Conservation (phyloP, 2,888 invertebrate species). For the Scaptomyza caliginosa region DNA sequence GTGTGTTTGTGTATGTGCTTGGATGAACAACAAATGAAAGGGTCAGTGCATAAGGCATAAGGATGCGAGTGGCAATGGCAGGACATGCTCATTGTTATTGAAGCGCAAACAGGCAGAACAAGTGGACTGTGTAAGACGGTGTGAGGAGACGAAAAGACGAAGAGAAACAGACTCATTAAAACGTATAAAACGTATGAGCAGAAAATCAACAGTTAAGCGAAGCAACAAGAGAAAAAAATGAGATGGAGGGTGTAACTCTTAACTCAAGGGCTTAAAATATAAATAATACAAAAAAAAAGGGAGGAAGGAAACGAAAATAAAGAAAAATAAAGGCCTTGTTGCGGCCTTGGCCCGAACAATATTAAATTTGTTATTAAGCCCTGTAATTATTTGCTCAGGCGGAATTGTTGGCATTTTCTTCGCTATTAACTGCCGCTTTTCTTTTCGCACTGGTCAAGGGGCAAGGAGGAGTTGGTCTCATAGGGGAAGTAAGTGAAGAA, state of each 20-base stretch:
- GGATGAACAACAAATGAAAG: constrained; percentile 51
- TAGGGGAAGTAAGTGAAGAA: not conserved
- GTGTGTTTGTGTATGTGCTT: constrained; percentile 9
- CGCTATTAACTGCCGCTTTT: constrained; percentile 51
- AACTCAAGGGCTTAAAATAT: constrained; percentile 10
- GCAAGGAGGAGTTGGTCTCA: not conserved
- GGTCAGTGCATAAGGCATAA: constrained; percentile 37
- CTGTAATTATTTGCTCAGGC: constrained; percentile 72
- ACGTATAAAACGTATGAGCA: constrained; percentile 66
- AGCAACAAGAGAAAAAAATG: not conserved
- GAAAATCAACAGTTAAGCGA: constrained; percentile 58
- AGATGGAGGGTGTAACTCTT: not conserved
- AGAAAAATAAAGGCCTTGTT: constrained; percentile 20
- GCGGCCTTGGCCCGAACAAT: constrained; percentile 55
- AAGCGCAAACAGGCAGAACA: constrained; percentile 45
- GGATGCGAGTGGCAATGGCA: constrained; percentile 18
- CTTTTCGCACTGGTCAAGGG: constrained; percentile 12
- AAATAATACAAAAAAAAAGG: not conserved
- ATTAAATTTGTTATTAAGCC: constrained; percentile 79
- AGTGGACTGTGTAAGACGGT: not conserved
- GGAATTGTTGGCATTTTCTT: constrained; percentile 68
- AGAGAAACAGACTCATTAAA: constrained; percentile 65
- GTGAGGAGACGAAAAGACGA: not conserved
- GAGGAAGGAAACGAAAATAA: not conserved
- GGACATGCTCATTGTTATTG: constrained; percentile 66